Evolutionary conservation across 92 coral and sea anemone genomes (phyloP), one percentile per base, ranked within the genome.

Genomic region (Micromussa lordhowensis): DNA sequence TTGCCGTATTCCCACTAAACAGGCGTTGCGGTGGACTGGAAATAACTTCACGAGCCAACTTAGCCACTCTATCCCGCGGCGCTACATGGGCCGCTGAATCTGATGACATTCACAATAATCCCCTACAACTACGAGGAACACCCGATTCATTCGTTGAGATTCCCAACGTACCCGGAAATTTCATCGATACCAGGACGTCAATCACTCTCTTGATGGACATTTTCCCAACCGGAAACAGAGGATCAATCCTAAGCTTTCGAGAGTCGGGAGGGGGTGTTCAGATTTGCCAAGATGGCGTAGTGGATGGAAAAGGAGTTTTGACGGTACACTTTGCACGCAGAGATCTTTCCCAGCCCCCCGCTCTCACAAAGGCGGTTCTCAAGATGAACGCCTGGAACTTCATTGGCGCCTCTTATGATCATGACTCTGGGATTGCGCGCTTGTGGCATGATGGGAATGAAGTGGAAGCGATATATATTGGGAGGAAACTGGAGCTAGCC

Each of bases 391-490:
- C 87, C 35, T 95, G 98, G 98, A 95, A 95, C 89, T 93, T 91
- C 86, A 91, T 95, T 40, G 98, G 92, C 1, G 93, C 95, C 28
- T 91, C 95, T 13, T 95, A 93, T 83, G 93, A 93, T 54, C 88
- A 70, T 70, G 88, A 91, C 0, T 70, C 98, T 24, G 93, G 96
- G 13, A 83, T 82, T 4, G 91, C 88, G 38, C 87, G 91, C 34
- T 84, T 95, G 24, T 95, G 98, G 98, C 98, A 95, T 77, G 89
- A 95, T 38, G 96, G 98, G 75, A 89, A 87, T 59, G 87, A 89
- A 75, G 98, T 91, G 49, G 92, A 90, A 68, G 80, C 88, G 19
- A 91, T 79, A 32, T 88, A 34, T 32, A 86, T 93, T 28, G 96
- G 93, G 3, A 75, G 29, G 32, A 73, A 53, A 38, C 81, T 89